Evolutionary conservation across 1,140 invertebrate genomes (phyloP), one percentile per base, ranked within the genome.

Genomic region (Rhysida immarginata): DNA sequence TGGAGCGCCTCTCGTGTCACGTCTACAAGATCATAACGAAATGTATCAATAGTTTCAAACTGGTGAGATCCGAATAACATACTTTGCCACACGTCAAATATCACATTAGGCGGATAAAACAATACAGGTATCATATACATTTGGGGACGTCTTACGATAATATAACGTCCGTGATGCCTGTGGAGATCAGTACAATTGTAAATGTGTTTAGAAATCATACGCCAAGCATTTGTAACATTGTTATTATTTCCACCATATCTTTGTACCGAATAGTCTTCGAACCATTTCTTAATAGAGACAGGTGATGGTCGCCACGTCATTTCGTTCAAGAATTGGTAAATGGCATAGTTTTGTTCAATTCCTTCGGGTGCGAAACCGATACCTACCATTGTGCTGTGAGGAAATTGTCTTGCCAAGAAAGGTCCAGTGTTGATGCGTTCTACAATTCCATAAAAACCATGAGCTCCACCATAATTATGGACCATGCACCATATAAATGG

Each of bases 401-500:
- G 58, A 61, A 77, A 76, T 5, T 70, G 69, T 59, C 85, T 76
- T 2, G 75, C 83, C 44, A 74, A 65, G 59, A 83, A 78, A 13
- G 87, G 78, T 50, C 79, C 75, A 81, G 74, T 68, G 66, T 89
- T 90, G 2, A 96, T 79, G 1, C 78, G 75, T 27, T 79, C 69
- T 2, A 83, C 71, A 1, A 82, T 82, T 23, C 91, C 91, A 69
- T 89, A 91, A 75, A 95, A 79, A 2, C 89, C 89, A 45, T 87
- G 71, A 0, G 85, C 90, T 0, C 91, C 92, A 13, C 93, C 92
- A 68, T 93, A 96, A 68, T 96, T 91, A 61, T 96, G 90, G 20
- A 96, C 69, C 88, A 96, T 94, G 66, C 89, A 93, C 89, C 91
- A 96, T 48, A 97, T 85, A 66, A 89, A 97, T 0, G 87, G 87